Conservation (phyloP, 2,113 vertebrate genomes). For the Lasiurus borealis region DNA sequence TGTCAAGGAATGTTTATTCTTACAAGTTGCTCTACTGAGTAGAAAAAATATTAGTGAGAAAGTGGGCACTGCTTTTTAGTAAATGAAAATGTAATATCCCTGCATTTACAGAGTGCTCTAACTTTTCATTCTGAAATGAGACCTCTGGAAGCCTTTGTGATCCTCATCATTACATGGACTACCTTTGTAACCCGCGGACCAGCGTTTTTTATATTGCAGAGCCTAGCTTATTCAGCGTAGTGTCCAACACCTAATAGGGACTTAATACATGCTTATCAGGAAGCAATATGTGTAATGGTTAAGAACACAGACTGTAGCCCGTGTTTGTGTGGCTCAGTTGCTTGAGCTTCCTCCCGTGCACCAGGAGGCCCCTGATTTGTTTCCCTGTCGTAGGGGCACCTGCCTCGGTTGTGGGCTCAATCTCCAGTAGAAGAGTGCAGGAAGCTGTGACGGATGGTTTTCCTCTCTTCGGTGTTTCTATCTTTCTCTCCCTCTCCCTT, state of each 20-base stretch:
- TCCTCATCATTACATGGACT: background rate
- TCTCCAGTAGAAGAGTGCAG: too few species aligned
- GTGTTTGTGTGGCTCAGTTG: too few species aligned
- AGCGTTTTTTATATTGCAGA: background rate
- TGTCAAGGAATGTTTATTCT: background rate
- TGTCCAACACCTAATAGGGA: background rate
- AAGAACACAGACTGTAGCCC: background rate
- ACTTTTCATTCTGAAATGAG: slow-evolving; percentile 35
- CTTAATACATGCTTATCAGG: background rate
- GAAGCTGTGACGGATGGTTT: too few species aligned
- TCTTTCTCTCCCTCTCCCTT: too few species aligned
- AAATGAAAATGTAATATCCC: background rate
- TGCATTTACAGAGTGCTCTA: background rate
- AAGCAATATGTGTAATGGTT: background rate
- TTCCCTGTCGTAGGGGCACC: too few species aligned
- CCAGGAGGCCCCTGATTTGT: too few species aligned
- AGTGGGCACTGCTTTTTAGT: background rate
- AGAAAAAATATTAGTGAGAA: background rate
- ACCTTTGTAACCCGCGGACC: background rate
- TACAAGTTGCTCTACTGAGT: background rate
- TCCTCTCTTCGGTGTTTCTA: too few species aligned
- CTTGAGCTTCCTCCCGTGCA: too few species aligned
- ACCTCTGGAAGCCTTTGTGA: background rate
- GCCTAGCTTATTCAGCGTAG: background rate
- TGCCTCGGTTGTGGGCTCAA: too few species aligned